These are phyloP conservation scores for Propithecus perrieri DNA, from an alignment of 2,797 vertebrate genomes.

Conservation along the genomic window DNA sequence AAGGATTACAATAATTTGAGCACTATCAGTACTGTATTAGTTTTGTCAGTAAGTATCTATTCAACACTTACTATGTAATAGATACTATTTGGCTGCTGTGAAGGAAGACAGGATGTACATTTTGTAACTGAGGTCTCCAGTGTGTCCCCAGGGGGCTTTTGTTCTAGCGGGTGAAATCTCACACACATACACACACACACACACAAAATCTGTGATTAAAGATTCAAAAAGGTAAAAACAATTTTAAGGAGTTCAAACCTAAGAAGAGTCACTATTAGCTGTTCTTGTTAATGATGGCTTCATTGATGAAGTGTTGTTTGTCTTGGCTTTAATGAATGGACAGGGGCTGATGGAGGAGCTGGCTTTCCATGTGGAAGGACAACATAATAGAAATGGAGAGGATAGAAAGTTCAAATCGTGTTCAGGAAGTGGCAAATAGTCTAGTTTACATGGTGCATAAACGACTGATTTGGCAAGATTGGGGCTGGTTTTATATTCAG, in stretches of 20 bases:
- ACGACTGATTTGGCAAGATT: neutral
- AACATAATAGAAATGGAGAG: neutral
- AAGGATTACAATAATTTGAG: neutral
- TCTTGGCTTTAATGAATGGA: neutral
- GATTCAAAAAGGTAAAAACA: neutral
- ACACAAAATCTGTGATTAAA: neutral
- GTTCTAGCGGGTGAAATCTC: neutral
- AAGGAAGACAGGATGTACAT: neutral
- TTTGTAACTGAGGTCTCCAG: neutral
- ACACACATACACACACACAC: neutral
- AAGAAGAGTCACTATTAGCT: neutral
- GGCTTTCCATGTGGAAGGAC: neutral
- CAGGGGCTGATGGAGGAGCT: neutral
- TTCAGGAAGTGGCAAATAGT: slow-evolving; percentile 22
- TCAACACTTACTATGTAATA: neutral
- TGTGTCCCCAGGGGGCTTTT: slow-evolving; percentile 9
- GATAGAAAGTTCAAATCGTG: slow-evolving; percentile 10
- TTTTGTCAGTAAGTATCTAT: neutral
- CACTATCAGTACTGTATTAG: neutral
- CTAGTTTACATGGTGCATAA: slow-evolving; percentile 4
- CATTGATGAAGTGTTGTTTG: neutral
- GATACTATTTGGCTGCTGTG: neutral
- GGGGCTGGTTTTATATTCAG: neutral
- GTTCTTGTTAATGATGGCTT: neutral
- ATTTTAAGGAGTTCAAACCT: neutral